These are phyloP conservation scores for Meandrina meandrites DNA, from an alignment of 92 coral and sea anemone species.

Conservation along the genomic window DNA sequence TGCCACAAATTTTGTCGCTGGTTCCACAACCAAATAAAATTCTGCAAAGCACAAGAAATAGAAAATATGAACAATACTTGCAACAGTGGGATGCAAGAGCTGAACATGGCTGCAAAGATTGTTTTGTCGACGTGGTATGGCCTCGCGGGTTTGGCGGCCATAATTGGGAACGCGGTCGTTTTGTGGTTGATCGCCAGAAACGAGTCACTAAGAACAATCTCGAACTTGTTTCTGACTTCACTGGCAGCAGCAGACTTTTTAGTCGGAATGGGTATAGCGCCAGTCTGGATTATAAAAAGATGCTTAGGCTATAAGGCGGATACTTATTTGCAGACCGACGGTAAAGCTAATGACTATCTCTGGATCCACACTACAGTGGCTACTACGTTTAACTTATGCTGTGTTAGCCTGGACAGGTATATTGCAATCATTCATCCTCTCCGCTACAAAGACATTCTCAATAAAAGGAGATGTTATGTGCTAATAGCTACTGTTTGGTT, in stretches of 20 bases:
- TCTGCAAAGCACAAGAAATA: background rate
- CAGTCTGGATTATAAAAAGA: background rate
- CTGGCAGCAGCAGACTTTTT: conserved; percentile 18
- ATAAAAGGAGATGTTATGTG: conserved; percentile 5
- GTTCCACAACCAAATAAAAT: background rate
- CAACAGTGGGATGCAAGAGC: background rate
- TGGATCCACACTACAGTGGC: conserved; percentile 29
- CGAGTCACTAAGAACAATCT: conserved; percentile 8
- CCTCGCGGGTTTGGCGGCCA: conserved; percentile 18
- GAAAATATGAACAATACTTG: conserved; percentile 1
- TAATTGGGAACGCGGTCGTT: conserved; percentile 4
- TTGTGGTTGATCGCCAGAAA: conserved; percentile 12
- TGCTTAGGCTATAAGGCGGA: background rate
- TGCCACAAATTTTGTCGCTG: background rate
- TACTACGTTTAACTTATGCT: conserved; percentile 15
- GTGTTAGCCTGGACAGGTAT: conserved; percentile 11
- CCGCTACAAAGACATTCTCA: conserved; percentile 6
- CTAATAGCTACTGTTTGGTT: conserved; percentile 4
- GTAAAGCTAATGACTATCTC: conserved; percentile 1
- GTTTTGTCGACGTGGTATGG: conserved; percentile 9
- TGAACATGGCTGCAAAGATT: background rate
- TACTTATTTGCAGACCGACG: background rate
- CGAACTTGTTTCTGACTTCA: conserved; percentile 9
- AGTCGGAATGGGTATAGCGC: background rate
- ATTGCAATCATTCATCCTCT: conserved; percentile 12